phyloP scores from a whole-genome alignment of 2,797 vertebrate species.

The Etheostoma nigrum region DNA sequence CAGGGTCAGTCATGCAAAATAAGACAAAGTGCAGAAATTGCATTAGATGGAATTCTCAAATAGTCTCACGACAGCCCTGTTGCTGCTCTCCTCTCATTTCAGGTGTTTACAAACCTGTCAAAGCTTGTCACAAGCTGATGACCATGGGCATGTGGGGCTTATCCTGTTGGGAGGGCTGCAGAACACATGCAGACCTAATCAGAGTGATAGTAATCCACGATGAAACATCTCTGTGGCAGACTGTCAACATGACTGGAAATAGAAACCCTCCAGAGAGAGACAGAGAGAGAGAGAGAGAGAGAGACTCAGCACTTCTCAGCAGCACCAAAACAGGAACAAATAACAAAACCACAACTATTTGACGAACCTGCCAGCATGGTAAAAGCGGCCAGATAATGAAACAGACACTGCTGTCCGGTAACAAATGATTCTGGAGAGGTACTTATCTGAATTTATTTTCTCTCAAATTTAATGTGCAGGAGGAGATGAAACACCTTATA shows the following conservation, averaged over 20 bases:
- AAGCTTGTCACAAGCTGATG: slow-evolving; percentile 61
- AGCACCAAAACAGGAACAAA: slow-evolving; percentile 24
- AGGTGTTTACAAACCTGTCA: slow-evolving; percentile 66
- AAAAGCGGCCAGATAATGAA: slow-evolving; percentile 53
- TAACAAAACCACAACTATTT: slow-evolving; percentile 26
- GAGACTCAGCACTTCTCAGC: slow-evolving; percentile 33
- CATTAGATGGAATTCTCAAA: slow-evolving; percentile 22
- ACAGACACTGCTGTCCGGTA: slow-evolving; percentile 46
- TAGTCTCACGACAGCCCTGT: slow-evolving; percentile 25
- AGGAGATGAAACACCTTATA: slow-evolving; percentile 47
- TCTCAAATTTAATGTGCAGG: slow-evolving; percentile 48
- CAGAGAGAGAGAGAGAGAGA: slow-evolving; percentile 25
- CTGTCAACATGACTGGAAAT: slow-evolving; percentile 68
- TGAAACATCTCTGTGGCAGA: slow-evolving; percentile 47
- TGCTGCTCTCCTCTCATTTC: slow-evolving; percentile 23
- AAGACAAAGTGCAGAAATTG: not conserved
- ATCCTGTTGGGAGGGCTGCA: slow-evolving; percentile 45
- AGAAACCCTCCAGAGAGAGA: slow-evolving; percentile 50
- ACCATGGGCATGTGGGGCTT: slow-evolving; percentile 45
- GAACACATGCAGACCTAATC: slow-evolving; percentile 59
- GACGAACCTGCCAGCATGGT: slow-evolving; percentile 16
- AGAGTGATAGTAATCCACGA: slow-evolving; percentile 54
- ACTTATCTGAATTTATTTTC: slow-evolving; percentile 63
- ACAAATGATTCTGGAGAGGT: slow-evolving; percentile 36
- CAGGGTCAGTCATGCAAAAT: not conserved